Base-by-base conservation (phyloP, 2,113 vertebrate genomes). In the Rhipidura dahli region DNA sequence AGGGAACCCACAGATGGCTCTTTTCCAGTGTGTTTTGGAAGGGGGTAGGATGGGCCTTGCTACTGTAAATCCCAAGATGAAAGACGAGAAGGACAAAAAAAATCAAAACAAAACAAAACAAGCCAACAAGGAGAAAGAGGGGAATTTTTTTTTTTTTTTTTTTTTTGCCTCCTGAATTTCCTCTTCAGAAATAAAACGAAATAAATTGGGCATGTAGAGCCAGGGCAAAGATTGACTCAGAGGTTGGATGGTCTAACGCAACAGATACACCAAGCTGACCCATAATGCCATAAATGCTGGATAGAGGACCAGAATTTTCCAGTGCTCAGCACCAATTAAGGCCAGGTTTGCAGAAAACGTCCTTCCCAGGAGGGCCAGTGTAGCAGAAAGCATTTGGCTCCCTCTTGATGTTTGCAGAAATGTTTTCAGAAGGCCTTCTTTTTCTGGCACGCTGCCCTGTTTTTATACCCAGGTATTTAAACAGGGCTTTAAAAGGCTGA, bases 1-100 rank as follows among this genome's bases (percentile, higher is more conserved):
- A 97, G 94, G 96, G 91, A 97, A 94, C 88, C 94, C 90, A 94
- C 97, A 97, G 95, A 97, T 96, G 97, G 95, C 70, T 96, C 65
- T 75, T 96, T 96, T 97, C 97, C 96, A 94, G 95, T 70, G 94
- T 91, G 72, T 92, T 97, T 97, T 96, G 91, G 94, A 95, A 95
- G 63, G 68, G 79, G 82, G 72, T 76, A 96, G 94, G 87, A 83
- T 44, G 33, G 69, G 37, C 65, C 64, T 33, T 7, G 16, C 61
- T 65, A 69, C 66, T 92, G 70, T 45, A 94, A 93, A 94, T 89
- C n/a, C 86, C 83, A 90, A 24, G 61, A 9, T 91, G 66, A 82
- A 78, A 89, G 65, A 84, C 4, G 9, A 85, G 71, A 76, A 81
- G 56, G 59, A 68, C 1, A 7, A 10, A 33, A 40, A 40, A 50